phyloP scores from a whole-genome alignment of 2,113 vertebrate species.

The Thryonomys swinderianus region DNA sequence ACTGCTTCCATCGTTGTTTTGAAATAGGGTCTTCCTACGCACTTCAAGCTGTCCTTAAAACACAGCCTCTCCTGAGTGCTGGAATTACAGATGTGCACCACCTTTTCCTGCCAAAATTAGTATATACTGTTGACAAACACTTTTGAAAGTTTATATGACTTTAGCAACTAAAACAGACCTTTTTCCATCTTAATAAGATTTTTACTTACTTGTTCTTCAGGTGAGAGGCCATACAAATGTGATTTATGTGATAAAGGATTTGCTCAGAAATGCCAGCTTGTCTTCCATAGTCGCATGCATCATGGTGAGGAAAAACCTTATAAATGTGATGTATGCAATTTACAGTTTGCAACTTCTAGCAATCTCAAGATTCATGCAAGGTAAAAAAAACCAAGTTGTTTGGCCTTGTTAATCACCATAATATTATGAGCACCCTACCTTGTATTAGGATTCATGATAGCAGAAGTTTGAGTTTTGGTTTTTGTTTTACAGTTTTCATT shows the following conservation, averaged over 20 bases:
- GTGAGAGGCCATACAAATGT: slow-evolving; percentile 93
- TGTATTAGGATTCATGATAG: slow-evolving; percentile 7
- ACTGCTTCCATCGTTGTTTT: not conserved
- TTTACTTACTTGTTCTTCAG: slow-evolving; percentile 79
- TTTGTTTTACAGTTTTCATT: not conserved
- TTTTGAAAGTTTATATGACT: slow-evolving; percentile 54
- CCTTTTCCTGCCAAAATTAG: not conserved
- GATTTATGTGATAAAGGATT: slow-evolving; percentile 92
- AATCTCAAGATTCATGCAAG: slow-evolving; percentile 95
- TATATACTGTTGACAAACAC: not conserved
- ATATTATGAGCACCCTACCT: not conserved
- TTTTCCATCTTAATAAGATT: slow-evolving; percentile 59
- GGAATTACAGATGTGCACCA: not conserved
- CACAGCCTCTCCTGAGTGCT: not conserved
- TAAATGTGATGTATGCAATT: slow-evolving; percentile 92
- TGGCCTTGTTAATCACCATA: slow-evolving; percentile 47
- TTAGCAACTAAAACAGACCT: slow-evolving; percentile 27
- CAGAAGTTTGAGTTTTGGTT: not conserved
- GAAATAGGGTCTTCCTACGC: not conserved
- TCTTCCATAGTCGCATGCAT: slow-evolving; percentile 95
- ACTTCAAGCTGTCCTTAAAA: not conserved
- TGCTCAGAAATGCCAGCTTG: slow-evolving; percentile 95
- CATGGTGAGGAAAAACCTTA: slow-evolving; percentile 95
- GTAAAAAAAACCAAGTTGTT: slow-evolving; percentile 80
- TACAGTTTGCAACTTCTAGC: slow-evolving; percentile 94